phyloP scores from a whole-genome alignment of 2,113 vertebrate genomes.

The Psittacula cyanocephala region DNA sequence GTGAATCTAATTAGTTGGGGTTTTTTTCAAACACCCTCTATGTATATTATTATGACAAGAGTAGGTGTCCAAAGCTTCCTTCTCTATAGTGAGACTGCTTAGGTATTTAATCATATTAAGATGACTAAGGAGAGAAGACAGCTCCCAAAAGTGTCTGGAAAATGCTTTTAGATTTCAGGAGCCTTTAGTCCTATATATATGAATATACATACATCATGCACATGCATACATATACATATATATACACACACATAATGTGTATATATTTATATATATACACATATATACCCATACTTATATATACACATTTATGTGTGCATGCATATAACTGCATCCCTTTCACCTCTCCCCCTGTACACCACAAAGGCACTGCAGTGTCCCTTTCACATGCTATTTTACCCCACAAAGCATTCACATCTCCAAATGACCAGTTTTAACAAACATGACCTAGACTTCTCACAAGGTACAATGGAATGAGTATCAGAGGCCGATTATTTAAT shows the following conservation, averaged over 20 bases:
- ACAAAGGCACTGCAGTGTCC: background rate
- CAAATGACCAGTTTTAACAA: conserved; percentile 23
- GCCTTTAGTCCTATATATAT: background rate
- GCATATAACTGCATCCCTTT: background rate
- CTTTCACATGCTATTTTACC: conserved; percentile 2
- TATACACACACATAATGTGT: background rate
- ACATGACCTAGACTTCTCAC: background rate
- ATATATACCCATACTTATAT: background rate
- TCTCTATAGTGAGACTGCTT: conserved; percentile 9
- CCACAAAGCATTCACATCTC: background rate
- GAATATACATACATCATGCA: background rate
- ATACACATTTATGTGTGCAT: too few species aligned
- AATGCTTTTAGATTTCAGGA: conserved; percentile 31
- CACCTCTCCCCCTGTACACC: background rate
- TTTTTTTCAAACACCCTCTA: conserved; percentile 30
- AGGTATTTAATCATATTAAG: conserved; percentile 20
- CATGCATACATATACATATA: background rate
- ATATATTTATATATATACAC: background rate
- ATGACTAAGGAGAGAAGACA: conserved; percentile 4
- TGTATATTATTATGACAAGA: conserved; percentile 32
- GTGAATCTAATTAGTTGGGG: conserved; percentile 23
- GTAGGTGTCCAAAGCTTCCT: conserved; percentile 52
- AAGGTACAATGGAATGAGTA: background rate
- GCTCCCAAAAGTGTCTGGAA: background rate
- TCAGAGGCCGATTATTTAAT: background rate